Base-by-base conservation (phyloP, 2,797 vertebrate species). In the Balearica regulorum region DNA sequence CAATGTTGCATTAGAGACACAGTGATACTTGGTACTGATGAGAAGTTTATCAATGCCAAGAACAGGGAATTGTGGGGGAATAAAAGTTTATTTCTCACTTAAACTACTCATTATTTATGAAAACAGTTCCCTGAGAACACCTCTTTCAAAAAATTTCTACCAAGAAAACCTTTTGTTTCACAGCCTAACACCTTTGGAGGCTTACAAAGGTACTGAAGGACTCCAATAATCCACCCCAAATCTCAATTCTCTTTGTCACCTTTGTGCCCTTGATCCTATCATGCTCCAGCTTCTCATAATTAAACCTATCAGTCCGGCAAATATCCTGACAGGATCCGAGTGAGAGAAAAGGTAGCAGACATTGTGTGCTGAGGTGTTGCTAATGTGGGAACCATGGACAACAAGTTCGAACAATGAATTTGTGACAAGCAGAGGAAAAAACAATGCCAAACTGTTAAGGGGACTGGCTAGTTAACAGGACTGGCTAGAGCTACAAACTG, bases 301-400 rank as follows among this genome's bases (percentile, higher is more conserved):
- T 96, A 96, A 96, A 94, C 18, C 65, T 80, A 83, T 80, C 92
- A 83, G 46, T 91, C 93, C 95, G 57, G 55, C 16, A 82, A 93
- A 76, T 85, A 75, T 51, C 60, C 76, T 94, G 68, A 68, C 58
- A 16, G 28, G n/a, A 76, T 78, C 61, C 35, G 48, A 80, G 65
- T 12, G 61, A 93, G 25, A 88, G 29, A 87, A 90, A 96, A 92
- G 21, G 2, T n/a, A 94, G 33, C 72, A 90, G 79, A 61, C 61
- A 61, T 64, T 2, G 0, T 2, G 0, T 78, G 78, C 90, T 90
- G 93, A 92, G 62, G 51, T 81, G 69, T 66, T 97, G 72, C 49
- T 89, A 43, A 25, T 20, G 51, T 65, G 35, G 43, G 24, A 89
- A 78, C 57, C 11, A 21, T 28, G n/a, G 41, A 25, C 72, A 69